Conservation (phyloP, 2,113 vertebrate species). For the Mesocricetus auratus region DNA sequence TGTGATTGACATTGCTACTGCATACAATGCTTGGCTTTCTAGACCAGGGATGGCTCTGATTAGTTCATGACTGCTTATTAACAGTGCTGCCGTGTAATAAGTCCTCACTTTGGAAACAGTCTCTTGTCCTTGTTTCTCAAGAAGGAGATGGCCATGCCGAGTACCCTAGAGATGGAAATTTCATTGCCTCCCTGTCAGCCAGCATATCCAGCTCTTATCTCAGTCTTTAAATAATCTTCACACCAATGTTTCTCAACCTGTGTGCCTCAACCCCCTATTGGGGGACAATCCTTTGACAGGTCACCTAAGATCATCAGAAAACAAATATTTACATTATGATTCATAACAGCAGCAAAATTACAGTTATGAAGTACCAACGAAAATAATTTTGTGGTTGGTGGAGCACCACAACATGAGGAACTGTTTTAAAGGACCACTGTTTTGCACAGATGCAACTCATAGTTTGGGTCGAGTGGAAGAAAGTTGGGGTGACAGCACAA, state of each 20-base stretch:
- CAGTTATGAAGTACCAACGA: background rate
- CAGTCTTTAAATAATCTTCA: background rate
- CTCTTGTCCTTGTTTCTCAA: background rate
- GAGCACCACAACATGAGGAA: background rate
- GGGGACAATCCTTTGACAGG: background rate
- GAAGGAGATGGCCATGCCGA: background rate
- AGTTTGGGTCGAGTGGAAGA: background rate
- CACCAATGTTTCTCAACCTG: background rate
- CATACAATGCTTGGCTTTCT: background rate
- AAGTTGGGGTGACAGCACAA: background rate
- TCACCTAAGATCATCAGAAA: background rate
- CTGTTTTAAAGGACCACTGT: background rate
- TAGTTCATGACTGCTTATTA: background rate
- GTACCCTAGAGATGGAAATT: too few relatives aligned
- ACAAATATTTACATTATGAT: background rate
- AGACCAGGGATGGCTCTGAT: background rate
- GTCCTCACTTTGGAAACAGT: background rate
- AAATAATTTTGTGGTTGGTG: background rate
- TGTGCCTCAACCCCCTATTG: background rate
- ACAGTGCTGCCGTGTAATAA: background rate
- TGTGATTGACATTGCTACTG: background rate
- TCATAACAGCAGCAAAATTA: background rate
- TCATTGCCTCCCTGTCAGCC: too few relatives aligned
- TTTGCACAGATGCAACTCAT: background rate
- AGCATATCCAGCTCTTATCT: background rate